These are phyloP conservation scores for Eurytoma adleriae DNA, from an alignment of 2,888 invertebrate genomes.

Conservation along the genomic window DNA sequence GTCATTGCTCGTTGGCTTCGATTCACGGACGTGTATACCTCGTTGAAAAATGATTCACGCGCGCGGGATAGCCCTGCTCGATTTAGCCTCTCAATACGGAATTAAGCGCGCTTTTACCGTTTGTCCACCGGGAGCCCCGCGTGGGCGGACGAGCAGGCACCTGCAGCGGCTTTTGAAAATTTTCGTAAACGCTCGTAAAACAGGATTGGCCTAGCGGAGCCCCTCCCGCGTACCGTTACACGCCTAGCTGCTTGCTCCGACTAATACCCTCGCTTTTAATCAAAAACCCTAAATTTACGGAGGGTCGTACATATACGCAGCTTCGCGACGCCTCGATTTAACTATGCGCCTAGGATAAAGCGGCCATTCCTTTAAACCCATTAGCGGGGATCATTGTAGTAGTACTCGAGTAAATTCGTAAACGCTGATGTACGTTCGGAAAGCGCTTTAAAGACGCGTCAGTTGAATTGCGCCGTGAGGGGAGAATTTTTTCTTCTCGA, in stretches of 20 bases:
- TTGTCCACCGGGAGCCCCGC: background rate
- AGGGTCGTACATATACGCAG: conserved; percentile 10
- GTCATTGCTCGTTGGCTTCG: conserved; percentile 54
- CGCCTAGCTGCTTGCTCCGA: conserved; percentile 23
- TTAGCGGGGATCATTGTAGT: no score
- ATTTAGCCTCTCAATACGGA: conserved; percentile 39
- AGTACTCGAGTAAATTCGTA: background rate
- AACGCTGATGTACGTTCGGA: background rate
- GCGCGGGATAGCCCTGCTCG: conserved; percentile 33
- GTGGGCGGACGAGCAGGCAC: conserved; percentile 8
- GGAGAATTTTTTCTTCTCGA: no score
- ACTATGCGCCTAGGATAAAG: background rate
- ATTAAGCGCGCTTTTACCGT: conserved; percentile 29
- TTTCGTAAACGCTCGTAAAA: conserved; percentile 40
- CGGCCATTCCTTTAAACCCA: no score
- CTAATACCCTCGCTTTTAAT: conserved; percentile 18
- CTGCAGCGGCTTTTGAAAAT: conserved; percentile 25
- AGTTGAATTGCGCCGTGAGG: no score
- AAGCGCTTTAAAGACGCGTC: no score
- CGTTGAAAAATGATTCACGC: conserved; percentile 46
- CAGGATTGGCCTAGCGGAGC: conserved; percentile 20
- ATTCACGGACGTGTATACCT: conserved; percentile 33
- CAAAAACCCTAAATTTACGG: conserved; percentile 21
- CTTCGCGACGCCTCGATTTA: background rate
- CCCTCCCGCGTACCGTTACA: conserved; percentile 22